Evolutionary conservation across 2,797 vertebrate genomes (phyloP).

Genomic region (Nyctibius grandis): DNA sequence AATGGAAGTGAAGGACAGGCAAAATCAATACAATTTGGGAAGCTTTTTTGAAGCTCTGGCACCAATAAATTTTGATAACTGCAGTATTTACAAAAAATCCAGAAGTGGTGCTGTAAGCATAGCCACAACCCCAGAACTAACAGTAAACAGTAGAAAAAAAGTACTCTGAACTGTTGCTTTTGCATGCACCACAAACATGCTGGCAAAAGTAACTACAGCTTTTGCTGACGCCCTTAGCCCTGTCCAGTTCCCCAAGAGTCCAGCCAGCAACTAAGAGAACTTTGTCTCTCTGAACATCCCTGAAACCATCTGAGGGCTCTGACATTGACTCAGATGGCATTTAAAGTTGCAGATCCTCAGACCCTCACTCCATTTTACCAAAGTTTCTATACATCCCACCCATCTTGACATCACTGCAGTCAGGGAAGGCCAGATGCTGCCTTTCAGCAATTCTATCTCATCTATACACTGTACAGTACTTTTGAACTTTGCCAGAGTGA

Average conservation of each 20-base stretch:
- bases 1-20: neutral
- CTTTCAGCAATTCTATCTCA: neutral
- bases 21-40: neutral
- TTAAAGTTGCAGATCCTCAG: neutral
- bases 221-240: neutral
- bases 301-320: neutral
- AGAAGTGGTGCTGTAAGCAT: fast-evolving
- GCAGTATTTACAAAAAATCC: neutral
- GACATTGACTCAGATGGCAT: neutral
- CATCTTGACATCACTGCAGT: neutral
- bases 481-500: neutral
- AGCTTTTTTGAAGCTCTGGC: neutral
- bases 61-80: neutral
- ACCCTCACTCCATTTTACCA: neutral
- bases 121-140: neutral
- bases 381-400: neutral
- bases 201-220: neutral
- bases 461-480: fast-evolving
- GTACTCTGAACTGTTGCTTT: neutral
- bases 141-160: neutral
- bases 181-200: neutral
- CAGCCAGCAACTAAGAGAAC: neutral
- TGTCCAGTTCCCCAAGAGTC: neutral
- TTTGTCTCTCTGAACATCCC: neutral
- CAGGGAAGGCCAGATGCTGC: neutral